A percentile compares a stretch with the other conserved stretches of the same genome.
These are phyloP conservation scores for Sylvietta virens DNA, from an alignment of 2,113 vertebrate species.

Conservation along the genomic window DNA sequence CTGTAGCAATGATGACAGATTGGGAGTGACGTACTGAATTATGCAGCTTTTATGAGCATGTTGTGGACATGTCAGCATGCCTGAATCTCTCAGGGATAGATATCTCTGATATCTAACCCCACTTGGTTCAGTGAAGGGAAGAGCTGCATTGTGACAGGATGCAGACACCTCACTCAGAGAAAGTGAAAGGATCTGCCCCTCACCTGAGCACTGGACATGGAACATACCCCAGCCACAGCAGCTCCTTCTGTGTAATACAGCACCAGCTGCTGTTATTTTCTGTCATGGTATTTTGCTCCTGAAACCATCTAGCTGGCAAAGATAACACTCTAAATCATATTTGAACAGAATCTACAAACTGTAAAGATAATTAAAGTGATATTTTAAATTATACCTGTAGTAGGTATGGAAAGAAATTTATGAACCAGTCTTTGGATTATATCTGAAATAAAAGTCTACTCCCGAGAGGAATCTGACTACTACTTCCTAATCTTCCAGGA, in stretches of 20 bases:
- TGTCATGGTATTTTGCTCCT: not conserved
- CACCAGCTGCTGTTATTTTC: not conserved
- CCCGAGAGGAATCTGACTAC: not conserved
- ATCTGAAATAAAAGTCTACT: not conserved
- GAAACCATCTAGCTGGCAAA: not conserved
- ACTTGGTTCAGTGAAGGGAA: not conserved
- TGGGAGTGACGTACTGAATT: not conserved
- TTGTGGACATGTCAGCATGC: not conserved
- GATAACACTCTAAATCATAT: not conserved
- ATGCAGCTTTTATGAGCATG: not conserved
- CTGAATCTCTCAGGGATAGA: not conserved
- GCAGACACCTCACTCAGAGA: accelerated
- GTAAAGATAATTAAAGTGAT: not conserved
- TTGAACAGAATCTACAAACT: not conserved
- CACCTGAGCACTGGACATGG: not conserved
- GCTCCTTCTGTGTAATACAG: not conserved
- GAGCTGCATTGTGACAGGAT: not conserved
- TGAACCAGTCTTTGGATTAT: not conserved
- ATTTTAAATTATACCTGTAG: not conserved
- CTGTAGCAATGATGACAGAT: accelerated
- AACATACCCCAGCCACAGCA: not conserved
- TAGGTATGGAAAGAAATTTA: not conserved
- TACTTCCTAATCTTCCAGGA: not conserved
- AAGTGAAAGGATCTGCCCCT: not conserved
- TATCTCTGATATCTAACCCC: not conserved